A percentile compares a stretch with the other conserved stretches of the same genome.
Conservation (phyloP, 2,113 vertebrate genomes). For the Montifringilla adamsi region DNA sequence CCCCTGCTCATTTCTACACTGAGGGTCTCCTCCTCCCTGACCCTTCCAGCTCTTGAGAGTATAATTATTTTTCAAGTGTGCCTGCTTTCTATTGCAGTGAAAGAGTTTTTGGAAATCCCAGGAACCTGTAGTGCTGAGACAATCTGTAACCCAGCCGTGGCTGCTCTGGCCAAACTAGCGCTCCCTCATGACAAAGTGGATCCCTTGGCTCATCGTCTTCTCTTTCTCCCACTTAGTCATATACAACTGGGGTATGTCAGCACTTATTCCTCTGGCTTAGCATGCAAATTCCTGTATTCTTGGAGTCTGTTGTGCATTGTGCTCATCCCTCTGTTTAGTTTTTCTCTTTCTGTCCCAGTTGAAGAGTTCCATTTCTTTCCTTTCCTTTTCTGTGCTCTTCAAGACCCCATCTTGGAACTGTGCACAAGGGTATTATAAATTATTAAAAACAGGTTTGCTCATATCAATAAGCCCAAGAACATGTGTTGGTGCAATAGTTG, state of each 20-base stretch:
- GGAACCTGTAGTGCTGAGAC: not conserved
- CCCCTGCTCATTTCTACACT: not conserved
- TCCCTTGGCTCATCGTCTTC: not conserved
- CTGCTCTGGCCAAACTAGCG: not conserved
- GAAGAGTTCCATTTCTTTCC: not conserved
- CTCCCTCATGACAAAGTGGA: not conserved
- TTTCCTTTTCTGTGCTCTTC: not conserved
- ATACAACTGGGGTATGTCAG: not conserved
- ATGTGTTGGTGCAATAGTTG: constrained; percentile 16
- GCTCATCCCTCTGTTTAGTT: not conserved
- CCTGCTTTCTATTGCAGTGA: not conserved
- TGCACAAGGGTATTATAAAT: not conserved
- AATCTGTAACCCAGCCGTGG: not conserved
- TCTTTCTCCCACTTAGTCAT: not conserved
- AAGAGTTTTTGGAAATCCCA: not conserved
- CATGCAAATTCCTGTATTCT: not conserved
- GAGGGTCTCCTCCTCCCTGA: not conserved
- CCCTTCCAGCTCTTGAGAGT: not conserved
- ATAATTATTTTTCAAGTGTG: not conserved
- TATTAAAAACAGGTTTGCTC: constrained; percentile 19
- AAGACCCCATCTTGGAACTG: not conserved
- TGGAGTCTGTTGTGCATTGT: not conserved
- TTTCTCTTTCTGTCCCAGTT: not conserved
- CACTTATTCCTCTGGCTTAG: not conserved
- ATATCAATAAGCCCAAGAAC: not conserved